Base-by-base conservation (phyloP, 2,113 vertebrate species). In the Calyptomena viridis region DNA sequence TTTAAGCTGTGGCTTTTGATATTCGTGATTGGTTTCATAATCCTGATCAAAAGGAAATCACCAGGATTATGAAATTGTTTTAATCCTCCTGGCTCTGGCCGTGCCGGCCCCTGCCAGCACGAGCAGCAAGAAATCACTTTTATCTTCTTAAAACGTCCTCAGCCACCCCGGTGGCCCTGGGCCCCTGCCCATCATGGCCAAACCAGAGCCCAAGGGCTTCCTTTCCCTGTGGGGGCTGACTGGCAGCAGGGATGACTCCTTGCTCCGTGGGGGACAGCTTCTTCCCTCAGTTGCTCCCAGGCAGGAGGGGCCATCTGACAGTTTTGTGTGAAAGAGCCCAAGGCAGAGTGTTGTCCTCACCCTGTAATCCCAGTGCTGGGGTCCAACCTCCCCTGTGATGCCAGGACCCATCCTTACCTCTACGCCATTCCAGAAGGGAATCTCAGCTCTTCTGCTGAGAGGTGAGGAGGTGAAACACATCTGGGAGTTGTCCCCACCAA, bases 1-100 rank as follows among this genome's bases (percentile, higher is more conserved):
- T 94, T 94, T 97, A 95, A 96, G 81, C 95, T 17, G 31, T 50
- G 4, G 95, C 96, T 96, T 97, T 97, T 97, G 97, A 97, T 97
- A 97, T 97, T 96, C 66, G 59, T 96, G 97, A 97, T 97, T 98
- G 97, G 96, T 97, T 97, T 97, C 96, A 97, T 98, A 98, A 98
- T 98, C 97, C 97, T 68, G 68, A 97, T 96, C 93, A 93, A 97
- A 96, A 97, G 96, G 96, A 97, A 97, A 96, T 95, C 91, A 60
- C 91, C 87, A 56, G 97, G 97, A 97, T 98, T 97, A 98, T 95
- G 85, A 97, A 96, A 96, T 96, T 96, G 95, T 97, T 96, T 96
- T 96, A 97, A 97, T 97, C 97, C 92, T 49, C 76, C 73, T 50
- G 15, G 71, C 83, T 90, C 88, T 52, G 25, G 93, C 76, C 20